phyloP scores from a whole-genome alignment of 2,888 invertebrate species.

The Onchidella celtica region DNA sequence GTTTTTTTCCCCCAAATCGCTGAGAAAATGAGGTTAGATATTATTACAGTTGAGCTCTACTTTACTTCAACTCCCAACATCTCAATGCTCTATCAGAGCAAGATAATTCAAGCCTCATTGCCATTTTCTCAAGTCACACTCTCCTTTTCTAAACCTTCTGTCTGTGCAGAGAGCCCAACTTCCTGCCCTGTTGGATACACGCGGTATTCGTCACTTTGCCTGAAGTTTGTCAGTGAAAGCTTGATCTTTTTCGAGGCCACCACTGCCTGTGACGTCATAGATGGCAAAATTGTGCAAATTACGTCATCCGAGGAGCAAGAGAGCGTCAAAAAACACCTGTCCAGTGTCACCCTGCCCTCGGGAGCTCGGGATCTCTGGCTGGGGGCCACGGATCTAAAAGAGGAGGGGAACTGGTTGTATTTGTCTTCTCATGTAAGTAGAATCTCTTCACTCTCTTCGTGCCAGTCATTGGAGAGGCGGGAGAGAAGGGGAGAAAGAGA shows the following conservation, averaged over 20 bases:
- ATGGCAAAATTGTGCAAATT: conserved; percentile 15
- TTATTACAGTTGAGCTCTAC: too few relatives aligned
- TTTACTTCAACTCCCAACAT: too few relatives aligned
- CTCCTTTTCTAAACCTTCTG: too few relatives aligned
- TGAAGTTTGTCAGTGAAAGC: neutral
- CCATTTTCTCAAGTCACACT: too few relatives aligned
- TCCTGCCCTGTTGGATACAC: neutral
- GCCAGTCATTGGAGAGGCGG: too few relatives aligned
- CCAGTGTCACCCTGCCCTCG: neutral
- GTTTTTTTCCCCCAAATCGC: too few relatives aligned
- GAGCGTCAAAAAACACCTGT: neutral
- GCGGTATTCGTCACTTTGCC: neutral
- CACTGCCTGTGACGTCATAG: conserved; percentile 29
- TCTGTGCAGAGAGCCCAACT: neutral
- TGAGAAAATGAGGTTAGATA: too few relatives aligned
- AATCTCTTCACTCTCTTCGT: too few relatives aligned
- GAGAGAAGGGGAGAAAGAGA: too few relatives aligned
- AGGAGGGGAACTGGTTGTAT: conserved; percentile 12
- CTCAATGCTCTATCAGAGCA: too few relatives aligned
- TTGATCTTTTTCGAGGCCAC: conserved; percentile 19
- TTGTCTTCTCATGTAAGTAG: neutral
- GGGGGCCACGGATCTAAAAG: conserved; percentile 18
- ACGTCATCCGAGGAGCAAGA: conserved; percentile 7
- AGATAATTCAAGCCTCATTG: too few relatives aligned
- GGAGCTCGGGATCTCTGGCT: conserved; percentile 22